Conservation (phyloP, 2,113 vertebrate genomes). For the Sinocyclocheilus anshuiensis region DNA sequence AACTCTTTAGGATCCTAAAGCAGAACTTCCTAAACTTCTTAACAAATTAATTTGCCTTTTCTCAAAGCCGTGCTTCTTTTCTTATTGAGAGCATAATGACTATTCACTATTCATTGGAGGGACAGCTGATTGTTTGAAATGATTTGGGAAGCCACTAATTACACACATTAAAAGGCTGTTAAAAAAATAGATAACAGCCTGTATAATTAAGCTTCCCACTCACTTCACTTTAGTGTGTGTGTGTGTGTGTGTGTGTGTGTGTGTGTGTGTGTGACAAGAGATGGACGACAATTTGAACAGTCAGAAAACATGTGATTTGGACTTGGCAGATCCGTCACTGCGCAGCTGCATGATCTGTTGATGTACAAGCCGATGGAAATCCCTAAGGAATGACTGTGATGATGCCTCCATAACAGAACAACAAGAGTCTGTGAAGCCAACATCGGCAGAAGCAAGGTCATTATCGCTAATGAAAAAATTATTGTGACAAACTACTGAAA, state of each 20-base stretch:
- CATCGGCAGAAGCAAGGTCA: not conserved
- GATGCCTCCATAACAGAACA: not conserved
- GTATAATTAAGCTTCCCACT: slow-evolving; percentile 54
- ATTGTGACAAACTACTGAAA: not conserved
- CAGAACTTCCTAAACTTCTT: not conserved
- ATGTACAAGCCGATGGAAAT: not conserved
- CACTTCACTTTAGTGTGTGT: slow-evolving; percentile 28
- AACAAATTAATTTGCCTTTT: not conserved
- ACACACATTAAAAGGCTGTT: slow-evolving; percentile 37
- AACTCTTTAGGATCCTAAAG: not conserved
- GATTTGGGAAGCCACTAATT: slow-evolving; percentile 31
- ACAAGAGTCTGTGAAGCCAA: not conserved
- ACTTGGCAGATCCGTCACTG: slow-evolving; percentile 18
- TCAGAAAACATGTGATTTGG: slow-evolving; percentile 40
- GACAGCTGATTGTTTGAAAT: slow-evolving; percentile 36
- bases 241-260: slow-evolving; percentile 8
- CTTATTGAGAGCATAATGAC: slow-evolving; percentile 38
- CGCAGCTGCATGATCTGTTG: slow-evolving; percentile 43
- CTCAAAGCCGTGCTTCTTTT: slow-evolving; percentile 7
- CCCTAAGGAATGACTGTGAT: not conserved
- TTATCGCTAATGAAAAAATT: not conserved
- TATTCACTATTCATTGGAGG: slow-evolving; percentile 11
- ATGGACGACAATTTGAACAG: slow-evolving; percentile 43
- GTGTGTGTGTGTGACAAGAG: slow-evolving; percentile 12
- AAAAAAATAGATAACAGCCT: slow-evolving; percentile 42